These are phyloP conservation scores for Nothobranchius kuhntae DNA, from an alignment of 2,113 vertebrate species.

Conservation along the genomic window DNA sequence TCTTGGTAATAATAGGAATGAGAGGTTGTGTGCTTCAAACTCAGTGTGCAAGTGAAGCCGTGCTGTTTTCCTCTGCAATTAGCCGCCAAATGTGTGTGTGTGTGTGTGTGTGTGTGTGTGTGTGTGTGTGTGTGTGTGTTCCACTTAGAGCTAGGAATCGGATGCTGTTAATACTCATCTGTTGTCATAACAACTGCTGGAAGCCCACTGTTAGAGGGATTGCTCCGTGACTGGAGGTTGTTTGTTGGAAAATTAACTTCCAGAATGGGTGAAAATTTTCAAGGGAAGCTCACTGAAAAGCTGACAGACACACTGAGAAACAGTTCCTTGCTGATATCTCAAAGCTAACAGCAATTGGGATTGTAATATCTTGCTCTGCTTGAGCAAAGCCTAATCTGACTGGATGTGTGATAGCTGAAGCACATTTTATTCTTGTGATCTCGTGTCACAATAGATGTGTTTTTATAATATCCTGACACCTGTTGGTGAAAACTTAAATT, in stretches of 20 bases:
- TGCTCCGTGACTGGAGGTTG: constrained; percentile 19
- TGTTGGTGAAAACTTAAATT: constrained; percentile 3
- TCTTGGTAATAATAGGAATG: constrained; percentile 29
- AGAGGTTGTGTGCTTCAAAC: not conserved
- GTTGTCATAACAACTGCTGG: constrained; percentile 63
- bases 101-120: constrained; percentile 3
- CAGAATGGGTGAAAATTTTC: not conserved
- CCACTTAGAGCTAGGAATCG: constrained; percentile 1
- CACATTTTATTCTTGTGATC: no score
- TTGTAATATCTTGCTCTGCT: not conserved
- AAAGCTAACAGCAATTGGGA: not conserved
- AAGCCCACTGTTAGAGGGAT: constrained; percentile 17
- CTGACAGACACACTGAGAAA: not conserved
- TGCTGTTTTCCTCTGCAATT: constrained; percentile 41
- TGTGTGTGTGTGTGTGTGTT: constrained; percentile 26
- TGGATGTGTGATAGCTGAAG: no score
- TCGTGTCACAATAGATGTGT: no score
- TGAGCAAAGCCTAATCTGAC: no score
- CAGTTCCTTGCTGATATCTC: not conserved
- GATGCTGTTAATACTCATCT: constrained; percentile 51
- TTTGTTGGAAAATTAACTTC: constrained; percentile 19
- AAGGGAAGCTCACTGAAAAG: constrained; percentile 10
- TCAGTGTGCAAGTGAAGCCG: not conserved
- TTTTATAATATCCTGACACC: constrained; percentile 32
- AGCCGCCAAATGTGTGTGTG: constrained; percentile 14